Evolutionary conservation across 2,113 vertebrate species (phyloP), one percentile per base, ranked within the genome.

Genomic region (human (Homo sapiens)): DNA sequence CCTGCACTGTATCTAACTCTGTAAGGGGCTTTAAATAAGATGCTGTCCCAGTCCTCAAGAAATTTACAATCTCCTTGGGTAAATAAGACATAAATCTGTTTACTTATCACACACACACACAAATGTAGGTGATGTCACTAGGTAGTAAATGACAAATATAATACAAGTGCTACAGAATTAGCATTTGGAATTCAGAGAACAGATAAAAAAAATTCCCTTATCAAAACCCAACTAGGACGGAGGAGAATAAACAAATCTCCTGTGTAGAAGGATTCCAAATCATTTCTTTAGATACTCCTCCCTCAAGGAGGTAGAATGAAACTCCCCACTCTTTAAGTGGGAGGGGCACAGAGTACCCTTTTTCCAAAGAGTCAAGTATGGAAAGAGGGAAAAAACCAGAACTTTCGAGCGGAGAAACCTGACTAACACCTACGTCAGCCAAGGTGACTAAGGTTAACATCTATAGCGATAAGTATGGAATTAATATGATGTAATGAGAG

Each of bases 141-240:
- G 93, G 43, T 30, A 59, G 66, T 12, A 70, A 93, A 93, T 43
- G 87, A 84, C 61, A 86, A 85, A 45, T 70, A 68, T 86, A 86
- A 89, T 11, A 30, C 40, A 89, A 95, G 66, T 55, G 23, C 32
- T 68, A 84, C 30, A 76, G 79, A 79, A 91, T 93, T 93, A 96
- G 73, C 59, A 89, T 82, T 86, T 75, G 87, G 59, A 95, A 96
- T 93, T 90, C 75, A 97, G 90, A 97, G 43, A 35, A 88, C 72
- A 96, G 93, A 94, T 72, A 64, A 96, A 93, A 93, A 68, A 92
- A 96, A 94, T 85, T 52, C 82, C 27, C 82, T 85, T 80, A 70
- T 93, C 48, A 59, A 96, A 92, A 93, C 35, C 55, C 59, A 96
- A 59, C 92, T 90, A 93, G 48, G 40, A 76, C 50, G 17, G 59